Percentiles rank a stretch among this genome's conserved stretches.
phyloP scores from a whole-genome alignment of 1,140 invertebrate species.

The Drosophila sp. region DNA sequence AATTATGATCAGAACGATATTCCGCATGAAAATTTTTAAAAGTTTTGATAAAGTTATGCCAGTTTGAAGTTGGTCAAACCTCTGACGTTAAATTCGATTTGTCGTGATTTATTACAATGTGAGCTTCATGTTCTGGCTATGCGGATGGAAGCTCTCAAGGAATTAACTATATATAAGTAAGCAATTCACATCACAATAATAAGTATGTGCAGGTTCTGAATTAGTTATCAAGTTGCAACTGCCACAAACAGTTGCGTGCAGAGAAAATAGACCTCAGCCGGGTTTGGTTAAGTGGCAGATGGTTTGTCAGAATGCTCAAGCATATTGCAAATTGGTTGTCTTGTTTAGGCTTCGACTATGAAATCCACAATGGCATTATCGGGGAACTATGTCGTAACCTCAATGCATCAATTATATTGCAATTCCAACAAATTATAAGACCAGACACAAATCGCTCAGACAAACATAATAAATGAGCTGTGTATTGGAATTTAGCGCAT shows the following conservation, averaged over 20 bases:
- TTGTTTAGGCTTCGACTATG: slow-evolving; percentile 42
- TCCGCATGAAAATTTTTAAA: too few species aligned
- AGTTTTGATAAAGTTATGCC: too few species aligned
- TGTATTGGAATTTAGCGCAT: slow-evolving; percentile 77
- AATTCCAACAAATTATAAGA: slow-evolving; percentile 71
- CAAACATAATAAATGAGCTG: slow-evolving; percentile 71
- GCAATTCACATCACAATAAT: slow-evolving; percentile 19
- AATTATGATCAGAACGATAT: too few species aligned
- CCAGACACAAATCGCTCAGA: slow-evolving; percentile 42
- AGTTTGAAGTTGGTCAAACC: too few species aligned
- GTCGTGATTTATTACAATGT: too few species aligned
- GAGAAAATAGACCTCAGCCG: slow-evolving; percentile 10
- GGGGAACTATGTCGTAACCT: slow-evolving; percentile 72
- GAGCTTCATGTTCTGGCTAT: not conserved
- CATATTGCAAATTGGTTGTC: slow-evolving; percentile 41
- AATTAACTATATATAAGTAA: not conserved
- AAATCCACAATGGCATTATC: slow-evolving; percentile 66
- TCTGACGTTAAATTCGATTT: too few species aligned
- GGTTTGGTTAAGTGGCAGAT: not conserved
- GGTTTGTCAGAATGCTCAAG: slow-evolving; percentile 20
- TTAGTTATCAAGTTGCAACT: slow-evolving; percentile 64
- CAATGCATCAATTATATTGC: slow-evolving; percentile 76
- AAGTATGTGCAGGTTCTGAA: slow-evolving; percentile 21
- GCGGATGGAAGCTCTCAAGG: not conserved
- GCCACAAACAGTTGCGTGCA: slow-evolving; percentile 59